Conservation (phyloP, 1,140 invertebrate genomes). For the Berghia stephanieae region DNA sequence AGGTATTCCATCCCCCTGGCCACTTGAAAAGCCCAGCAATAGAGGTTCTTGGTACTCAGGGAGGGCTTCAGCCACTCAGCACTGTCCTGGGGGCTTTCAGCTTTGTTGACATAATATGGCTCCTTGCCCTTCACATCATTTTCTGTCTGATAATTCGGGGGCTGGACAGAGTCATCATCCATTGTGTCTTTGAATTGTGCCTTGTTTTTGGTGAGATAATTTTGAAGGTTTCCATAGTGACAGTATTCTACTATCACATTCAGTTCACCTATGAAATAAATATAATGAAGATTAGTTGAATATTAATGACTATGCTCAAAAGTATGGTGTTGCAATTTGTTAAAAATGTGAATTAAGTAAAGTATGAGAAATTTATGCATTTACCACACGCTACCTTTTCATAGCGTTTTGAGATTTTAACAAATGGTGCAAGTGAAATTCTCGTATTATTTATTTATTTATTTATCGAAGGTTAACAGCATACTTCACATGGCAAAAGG, state of each 20-base stretch:
- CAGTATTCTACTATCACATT: slow-evolving; percentile 98
- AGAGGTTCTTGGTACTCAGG: slow-evolving; percentile 90
- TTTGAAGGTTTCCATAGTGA: slow-evolving; percentile 91
- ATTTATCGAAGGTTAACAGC: too few species aligned
- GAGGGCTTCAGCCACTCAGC: slow-evolving; percentile 48
- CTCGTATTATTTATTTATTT: too few species aligned
- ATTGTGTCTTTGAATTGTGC: slow-evolving; percentile 58
- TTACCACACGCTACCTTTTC: too few species aligned
- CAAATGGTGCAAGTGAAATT: too few species aligned
- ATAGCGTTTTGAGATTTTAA: too few species aligned
- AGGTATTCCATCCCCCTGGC: slow-evolving; percentile 98
- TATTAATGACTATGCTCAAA: not conserved
- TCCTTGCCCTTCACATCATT: slow-evolving; percentile 37
- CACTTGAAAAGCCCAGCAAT: slow-evolving; percentile 96
- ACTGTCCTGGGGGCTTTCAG: slow-evolving; percentile 44
- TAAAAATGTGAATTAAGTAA: too few species aligned
- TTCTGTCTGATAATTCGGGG: slow-evolving; percentile 28
- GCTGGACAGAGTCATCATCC: slow-evolving; percentile 73
- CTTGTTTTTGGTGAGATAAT: slow-evolving; percentile 76
- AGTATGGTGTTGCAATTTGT: too few species aligned
- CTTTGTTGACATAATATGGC: slow-evolving; percentile 56
- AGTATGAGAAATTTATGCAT: too few species aligned
- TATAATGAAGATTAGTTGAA: not conserved
- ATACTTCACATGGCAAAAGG: too few species aligned
- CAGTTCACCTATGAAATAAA: slow-evolving; percentile 76